Percentiles rank a stretch among this genome's conserved stretches.
phyloP scores from a whole-genome alignment of 2,888 invertebrate species.

The Papilio demoleus region DNA sequence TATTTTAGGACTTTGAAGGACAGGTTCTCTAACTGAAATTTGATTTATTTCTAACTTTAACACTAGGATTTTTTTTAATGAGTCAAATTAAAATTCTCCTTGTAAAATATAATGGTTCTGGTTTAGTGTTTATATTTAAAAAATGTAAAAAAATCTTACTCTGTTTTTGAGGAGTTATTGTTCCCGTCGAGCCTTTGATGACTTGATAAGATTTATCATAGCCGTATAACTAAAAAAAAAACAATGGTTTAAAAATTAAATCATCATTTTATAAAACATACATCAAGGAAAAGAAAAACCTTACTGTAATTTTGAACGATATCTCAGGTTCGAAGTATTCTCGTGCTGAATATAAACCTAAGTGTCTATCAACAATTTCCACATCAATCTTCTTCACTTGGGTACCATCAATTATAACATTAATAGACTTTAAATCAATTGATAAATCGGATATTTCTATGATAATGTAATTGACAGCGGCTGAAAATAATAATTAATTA shows the following conservation, averaged over 20 bases:
- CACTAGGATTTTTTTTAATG: neutral
- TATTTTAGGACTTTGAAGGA: slow-evolving; percentile 49
- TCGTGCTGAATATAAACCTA: slow-evolving; percentile 53
- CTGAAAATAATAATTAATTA: too few relatives aligned
- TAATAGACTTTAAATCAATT: slow-evolving; percentile 50
- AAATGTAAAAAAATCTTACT: too few relatives aligned
- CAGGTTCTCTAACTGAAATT: slow-evolving; percentile 22
- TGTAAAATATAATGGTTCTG: neutral
- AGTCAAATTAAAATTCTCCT: neutral
- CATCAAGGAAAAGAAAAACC: too few relatives aligned
- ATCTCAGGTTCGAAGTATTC: slow-evolving; percentile 52
- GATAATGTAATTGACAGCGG: slow-evolving; percentile 53
- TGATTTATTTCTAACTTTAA: neutral
- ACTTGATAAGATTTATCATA: slow-evolving; percentile 34
- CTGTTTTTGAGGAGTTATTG: slow-evolving; percentile 41
- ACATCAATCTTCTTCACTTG: slow-evolving; percentile 48
- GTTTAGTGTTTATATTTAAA: too few relatives aligned
- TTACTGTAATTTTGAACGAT: slow-evolving; percentile 60
- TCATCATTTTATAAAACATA: too few relatives aligned
- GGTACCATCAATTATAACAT: slow-evolving; percentile 51
- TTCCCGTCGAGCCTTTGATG: slow-evolving; percentile 41
- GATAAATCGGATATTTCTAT: slow-evolving; percentile 46
- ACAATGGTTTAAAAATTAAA: neutral
- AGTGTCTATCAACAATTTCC: slow-evolving; percentile 44
- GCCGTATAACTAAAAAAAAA: slow-evolving; percentile 30